phyloP scores from a whole-genome alignment of 1,140 invertebrate species.

The Kradibia gibbosae region DNA sequence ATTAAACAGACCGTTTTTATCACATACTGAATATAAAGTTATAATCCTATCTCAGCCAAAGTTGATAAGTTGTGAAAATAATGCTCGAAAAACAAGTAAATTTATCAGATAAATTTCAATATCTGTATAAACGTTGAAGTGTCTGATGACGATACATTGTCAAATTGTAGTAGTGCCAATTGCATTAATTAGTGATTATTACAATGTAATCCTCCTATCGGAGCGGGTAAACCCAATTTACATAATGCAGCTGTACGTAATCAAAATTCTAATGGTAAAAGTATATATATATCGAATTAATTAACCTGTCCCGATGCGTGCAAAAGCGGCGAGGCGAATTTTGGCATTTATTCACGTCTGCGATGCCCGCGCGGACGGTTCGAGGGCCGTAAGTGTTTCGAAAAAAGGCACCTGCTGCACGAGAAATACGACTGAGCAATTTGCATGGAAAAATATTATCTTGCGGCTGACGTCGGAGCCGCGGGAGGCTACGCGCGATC shows the following conservation, averaged over 20 bases:
- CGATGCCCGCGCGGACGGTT: neutral
- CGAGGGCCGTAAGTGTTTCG: neutral
- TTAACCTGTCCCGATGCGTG: neutral
- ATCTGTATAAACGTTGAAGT: too few relatives aligned
- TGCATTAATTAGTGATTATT: neutral
- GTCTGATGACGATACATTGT: too few relatives aligned
- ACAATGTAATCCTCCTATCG: neutral
- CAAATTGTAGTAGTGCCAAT: neutral
- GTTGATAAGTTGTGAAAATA: too few relatives aligned
- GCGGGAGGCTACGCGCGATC: neutral
- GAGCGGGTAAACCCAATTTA: neutral
- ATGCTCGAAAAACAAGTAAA: too few relatives aligned
- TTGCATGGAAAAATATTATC: slow-evolving; percentile 10
- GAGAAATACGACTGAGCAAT: slow-evolving; percentile 23
- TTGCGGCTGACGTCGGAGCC: neutral
- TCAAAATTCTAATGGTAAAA: slow-evolving; percentile 1
- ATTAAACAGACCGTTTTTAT: too few relatives aligned
- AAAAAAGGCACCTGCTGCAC: neutral
- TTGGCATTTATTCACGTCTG: neutral
- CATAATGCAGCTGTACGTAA: neutral
- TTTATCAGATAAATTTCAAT: too few relatives aligned
- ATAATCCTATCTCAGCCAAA: too few relatives aligned
- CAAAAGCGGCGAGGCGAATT: neutral
- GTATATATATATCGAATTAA: slow-evolving; percentile 6
- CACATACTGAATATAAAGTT: too few relatives aligned